phyloP scores from a whole-genome alignment of 2,888 invertebrate genomes.

The Saturnia japonica region DNA sequence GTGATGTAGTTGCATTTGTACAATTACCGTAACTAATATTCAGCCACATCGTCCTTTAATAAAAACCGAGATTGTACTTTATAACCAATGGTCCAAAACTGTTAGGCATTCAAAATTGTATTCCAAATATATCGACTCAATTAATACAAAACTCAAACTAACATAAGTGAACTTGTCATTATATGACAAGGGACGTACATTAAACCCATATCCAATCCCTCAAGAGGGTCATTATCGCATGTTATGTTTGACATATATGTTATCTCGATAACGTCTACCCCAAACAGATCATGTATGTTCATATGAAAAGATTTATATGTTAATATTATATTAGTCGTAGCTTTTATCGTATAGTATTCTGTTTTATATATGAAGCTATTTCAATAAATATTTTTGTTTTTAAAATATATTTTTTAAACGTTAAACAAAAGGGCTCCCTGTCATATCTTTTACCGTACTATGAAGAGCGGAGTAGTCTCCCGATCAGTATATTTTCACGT shows the following conservation, averaged over 20 bases:
- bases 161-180: constrained; percentile 5
- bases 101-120: background rate
- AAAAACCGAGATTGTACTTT: too few relatives aligned
- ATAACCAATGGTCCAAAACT: too few relatives aligned
- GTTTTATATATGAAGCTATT: too few relatives aligned
- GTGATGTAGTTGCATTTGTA: background rate
- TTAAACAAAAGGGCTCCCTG: too few relatives aligned
- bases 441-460: too few relatives aligned
- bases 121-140: background rate
- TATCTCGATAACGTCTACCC: constrained; percentile 3
- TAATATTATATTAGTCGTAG: background rate
- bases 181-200: background rate
- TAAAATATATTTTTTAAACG: too few relatives aligned
- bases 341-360: background rate
- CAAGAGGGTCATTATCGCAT: constrained; percentile 14
- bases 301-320: background rate
- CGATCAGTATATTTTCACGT: too few relatives aligned
- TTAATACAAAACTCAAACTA: background rate
- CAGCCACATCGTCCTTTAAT: too few relatives aligned
- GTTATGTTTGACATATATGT: constrained; percentile 14
- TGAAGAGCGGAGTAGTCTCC: too few relatives aligned
- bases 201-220: constrained; percentile 4
- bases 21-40: background rate
- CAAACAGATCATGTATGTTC: background rate
- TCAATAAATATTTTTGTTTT: too few relatives aligned